Evolutionary conservation across 92 coral and sea anemone species (phyloP).

Genomic region (Desmophyllum pertusum): DNA sequence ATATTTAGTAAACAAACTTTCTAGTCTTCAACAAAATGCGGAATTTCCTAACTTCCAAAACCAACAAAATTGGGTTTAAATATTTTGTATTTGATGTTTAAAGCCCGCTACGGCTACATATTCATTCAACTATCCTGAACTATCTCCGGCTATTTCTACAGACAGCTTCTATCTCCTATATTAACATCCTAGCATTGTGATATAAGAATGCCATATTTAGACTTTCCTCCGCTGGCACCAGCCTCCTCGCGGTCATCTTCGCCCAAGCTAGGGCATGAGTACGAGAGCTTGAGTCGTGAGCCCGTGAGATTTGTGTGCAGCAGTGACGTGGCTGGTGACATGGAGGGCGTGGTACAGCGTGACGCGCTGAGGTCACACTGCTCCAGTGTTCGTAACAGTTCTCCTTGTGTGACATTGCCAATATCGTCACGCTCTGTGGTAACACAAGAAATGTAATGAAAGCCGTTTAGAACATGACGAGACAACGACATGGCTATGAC

Average conservation of each 20-base stretch:
- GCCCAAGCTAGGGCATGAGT: conserved; percentile 87
- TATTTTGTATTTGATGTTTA: not conserved
- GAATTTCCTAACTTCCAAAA: not conserved
- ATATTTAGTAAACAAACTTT: not conserved
- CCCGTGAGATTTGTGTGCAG: conserved; percentile 83
- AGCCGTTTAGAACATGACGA: not conserved
- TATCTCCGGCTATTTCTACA: not conserved
- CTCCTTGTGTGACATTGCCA: conserved; percentile 85
- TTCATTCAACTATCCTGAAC: not conserved
- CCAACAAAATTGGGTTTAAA: not conserved
- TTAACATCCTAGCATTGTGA: conserved; percentile 21
- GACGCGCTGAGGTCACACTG: conserved; percentile 98
- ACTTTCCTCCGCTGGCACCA: conserved; percentile 47
- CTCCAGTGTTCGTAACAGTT: conserved; percentile 85
- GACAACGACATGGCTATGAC: not conserved
- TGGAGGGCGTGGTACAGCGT: conserved; percentile 95
- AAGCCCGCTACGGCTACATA: not conserved
- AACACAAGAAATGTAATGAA: not conserved
- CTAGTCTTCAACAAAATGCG: not conserved
- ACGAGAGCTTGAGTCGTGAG: conserved; percentile 81
- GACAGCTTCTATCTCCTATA: not conserved
- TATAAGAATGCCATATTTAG: conserved; percentile 34
- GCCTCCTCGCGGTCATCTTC: conserved; percentile 83
- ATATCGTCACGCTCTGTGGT: conserved; percentile 56
- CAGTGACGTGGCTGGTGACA: conserved; percentile 97